Conservation (phyloP, 2,797 vertebrate species). For the Arnoldichthys spilopterus region DNA sequence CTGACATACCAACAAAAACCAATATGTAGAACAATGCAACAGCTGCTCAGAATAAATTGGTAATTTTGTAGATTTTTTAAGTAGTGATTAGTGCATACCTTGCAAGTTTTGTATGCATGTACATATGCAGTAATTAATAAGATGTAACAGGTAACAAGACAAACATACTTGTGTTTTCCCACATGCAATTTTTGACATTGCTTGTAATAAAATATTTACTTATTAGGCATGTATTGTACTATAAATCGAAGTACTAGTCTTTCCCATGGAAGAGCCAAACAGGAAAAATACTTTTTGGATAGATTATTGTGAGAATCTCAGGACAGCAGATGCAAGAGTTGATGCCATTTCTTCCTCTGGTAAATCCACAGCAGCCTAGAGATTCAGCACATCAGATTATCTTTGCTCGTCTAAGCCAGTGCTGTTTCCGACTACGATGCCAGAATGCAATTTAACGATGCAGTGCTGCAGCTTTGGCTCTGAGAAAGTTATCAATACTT, state of each 20-base stretch:
- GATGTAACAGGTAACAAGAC: no score
- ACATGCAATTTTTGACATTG: no score
- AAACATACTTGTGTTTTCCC: no score
- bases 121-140: background rate
- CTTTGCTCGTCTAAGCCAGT: constrained; percentile 58
- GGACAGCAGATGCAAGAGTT: constrained; percentile 29
- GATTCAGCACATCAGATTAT: constrained; percentile 70
- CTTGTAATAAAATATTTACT: background rate
- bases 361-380: constrained; percentile 61
- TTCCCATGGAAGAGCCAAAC: background rate
- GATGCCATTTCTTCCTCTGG: constrained; percentile 36
- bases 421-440: constrained; percentile 61
- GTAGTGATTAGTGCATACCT: background rate
- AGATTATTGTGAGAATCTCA: constrained; percentile 12
- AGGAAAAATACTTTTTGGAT: constrained; percentile 13
- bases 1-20: no score
- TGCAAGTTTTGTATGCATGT: background rate
- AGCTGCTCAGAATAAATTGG: no score
- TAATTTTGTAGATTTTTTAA: no score
- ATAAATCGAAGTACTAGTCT: background rate
- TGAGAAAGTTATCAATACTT: constrained; percentile 45
- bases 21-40: no score
- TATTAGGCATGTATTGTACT: background rate
- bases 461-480: constrained; percentile 53
- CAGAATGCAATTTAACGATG: constrained; percentile 67